A percentile compares a stretch with the other conserved stretches of the same genome.
These are phyloP conservation scores for Mythimna vitellina DNA, from an alignment of 2,888 invertebrate species.

Conservation along the genomic window DNA sequence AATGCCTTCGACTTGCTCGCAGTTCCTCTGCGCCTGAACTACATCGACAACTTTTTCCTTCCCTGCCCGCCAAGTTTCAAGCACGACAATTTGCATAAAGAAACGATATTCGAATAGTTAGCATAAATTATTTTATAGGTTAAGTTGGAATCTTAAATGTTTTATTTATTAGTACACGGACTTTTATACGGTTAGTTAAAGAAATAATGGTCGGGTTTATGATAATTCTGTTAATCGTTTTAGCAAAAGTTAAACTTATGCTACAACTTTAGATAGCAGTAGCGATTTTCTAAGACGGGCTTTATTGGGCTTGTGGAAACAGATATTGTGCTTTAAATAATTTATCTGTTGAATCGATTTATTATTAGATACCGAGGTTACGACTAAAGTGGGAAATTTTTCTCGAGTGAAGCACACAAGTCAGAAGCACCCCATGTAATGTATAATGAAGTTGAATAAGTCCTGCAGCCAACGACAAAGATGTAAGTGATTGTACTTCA, in stretches of 20 bases:
- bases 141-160: constrained; percentile 19
- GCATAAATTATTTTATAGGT: constrained; percentile 26
- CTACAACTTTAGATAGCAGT: background rate
- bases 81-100: constrained; percentile 37
- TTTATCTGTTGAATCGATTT: background rate
- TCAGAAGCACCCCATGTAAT: background rate
- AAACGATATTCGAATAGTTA: constrained; percentile 24
- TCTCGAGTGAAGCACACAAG: background rate
- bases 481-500: constrained; percentile 15
- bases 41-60: constrained; percentile 7
- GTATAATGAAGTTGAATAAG: background rate
- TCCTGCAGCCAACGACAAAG: background rate
- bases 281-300: background rate
- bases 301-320: background rate
- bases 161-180: constrained; percentile 1
- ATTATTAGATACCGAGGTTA: background rate
- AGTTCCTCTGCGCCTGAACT: constrained; percentile 14
- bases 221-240: background rate
- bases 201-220: background rate
- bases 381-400: background rate
- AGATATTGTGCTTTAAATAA: background rate
- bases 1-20: constrained; percentile 22
- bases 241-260: background rate
- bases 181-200: background rate
- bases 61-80: constrained; percentile 21